Conservation (phyloP, 1,140 invertebrate genomes). For the Limonius californicus region DNA sequence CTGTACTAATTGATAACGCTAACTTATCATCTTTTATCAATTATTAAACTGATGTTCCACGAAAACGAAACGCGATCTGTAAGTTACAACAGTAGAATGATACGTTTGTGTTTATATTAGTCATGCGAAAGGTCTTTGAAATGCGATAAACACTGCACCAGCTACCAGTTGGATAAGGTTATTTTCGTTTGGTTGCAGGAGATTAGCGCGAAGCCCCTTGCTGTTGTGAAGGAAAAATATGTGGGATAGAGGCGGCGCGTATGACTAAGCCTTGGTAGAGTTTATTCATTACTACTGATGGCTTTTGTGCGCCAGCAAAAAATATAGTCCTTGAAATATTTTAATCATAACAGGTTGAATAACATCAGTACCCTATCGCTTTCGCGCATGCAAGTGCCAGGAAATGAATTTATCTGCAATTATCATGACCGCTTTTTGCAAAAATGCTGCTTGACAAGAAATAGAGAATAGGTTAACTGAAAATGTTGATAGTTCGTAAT, state of each 20-base stretch:
- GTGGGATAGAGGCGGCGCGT: not conserved
- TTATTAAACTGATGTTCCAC: not conserved
- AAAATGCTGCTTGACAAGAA: no score
- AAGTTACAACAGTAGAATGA: not conserved
- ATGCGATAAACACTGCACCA: not conserved
- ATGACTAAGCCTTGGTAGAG: not conserved
- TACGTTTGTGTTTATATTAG: constrained; percentile 17
- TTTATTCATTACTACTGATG: not conserved
- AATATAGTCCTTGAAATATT: constrained; percentile 1
- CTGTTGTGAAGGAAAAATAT: not conserved
- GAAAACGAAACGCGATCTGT: no score
- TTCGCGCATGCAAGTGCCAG: not conserved
- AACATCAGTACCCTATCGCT: not conserved
- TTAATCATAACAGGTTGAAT: not conserved
- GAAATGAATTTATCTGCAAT: no score
- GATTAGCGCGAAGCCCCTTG: not conserved
- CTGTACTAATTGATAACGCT: not conserved
- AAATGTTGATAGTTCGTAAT: no score
- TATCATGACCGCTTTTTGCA: no score
- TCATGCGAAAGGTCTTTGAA: constrained; percentile 8
- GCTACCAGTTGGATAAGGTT: not conserved
- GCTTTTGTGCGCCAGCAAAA: not conserved
- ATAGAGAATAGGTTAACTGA: no score
- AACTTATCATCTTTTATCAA: not conserved
- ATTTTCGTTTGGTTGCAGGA: not conserved